Evolutionary conservation across 2,797 vertebrate genomes (phyloP).

Genomic region (Eurystomus glaucurus): DNA sequence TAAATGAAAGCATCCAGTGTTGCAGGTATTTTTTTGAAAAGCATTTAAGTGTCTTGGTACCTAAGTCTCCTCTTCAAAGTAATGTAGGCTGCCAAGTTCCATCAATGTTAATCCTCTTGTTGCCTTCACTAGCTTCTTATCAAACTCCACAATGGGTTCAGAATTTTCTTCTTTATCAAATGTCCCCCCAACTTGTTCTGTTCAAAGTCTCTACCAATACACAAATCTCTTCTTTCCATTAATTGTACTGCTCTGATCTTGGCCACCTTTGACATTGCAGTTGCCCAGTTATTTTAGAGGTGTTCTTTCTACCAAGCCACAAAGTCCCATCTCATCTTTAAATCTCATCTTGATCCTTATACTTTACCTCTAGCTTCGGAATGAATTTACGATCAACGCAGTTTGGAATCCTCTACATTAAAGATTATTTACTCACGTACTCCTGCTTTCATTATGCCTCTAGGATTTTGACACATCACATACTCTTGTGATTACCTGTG

Average conservation of each 20-base stretch:
- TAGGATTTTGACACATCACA: neutral
- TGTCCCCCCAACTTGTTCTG: neutral
- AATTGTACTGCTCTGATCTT: neutral
- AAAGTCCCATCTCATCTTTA: neutral
- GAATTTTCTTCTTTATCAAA: neutral
- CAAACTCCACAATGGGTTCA: neutral
- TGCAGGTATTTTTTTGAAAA: neutral
- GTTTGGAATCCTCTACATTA: neutral
- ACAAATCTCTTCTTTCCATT: neutral
- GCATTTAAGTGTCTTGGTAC: neutral
- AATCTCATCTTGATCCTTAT: neutral
- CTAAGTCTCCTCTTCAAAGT: neutral
- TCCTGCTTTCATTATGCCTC: neutral
- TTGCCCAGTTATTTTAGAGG: neutral
- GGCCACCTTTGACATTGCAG: neutral
- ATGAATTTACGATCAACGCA: neutral
- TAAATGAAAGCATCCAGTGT: neutral
- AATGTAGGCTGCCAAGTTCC: neutral
- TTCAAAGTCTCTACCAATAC: neutral
- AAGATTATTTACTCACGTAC: neutral
- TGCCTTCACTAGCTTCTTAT: neutral
- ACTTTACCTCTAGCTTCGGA: neutral
- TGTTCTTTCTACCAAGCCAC: neutral
- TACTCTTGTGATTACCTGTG: neutral
- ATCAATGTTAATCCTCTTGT: neutral